Evolutionary conservation across 1,140 invertebrate genomes (phyloP).

Genomic region (Camponotus floridanus): DNA sequence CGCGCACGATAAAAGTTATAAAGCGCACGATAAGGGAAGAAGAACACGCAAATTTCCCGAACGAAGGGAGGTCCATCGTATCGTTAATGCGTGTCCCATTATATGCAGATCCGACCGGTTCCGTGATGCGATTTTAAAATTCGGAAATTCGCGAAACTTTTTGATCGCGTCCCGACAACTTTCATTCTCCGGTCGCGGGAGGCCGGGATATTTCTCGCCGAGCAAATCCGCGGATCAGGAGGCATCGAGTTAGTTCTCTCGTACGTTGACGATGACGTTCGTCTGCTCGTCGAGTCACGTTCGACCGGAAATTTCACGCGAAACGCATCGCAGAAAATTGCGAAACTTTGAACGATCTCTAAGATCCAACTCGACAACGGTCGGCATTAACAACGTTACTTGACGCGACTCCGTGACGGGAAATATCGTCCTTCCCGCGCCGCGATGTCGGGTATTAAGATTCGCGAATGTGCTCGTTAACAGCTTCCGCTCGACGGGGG

Average conservation of each 20-base stretch:
- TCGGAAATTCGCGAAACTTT: conserved; percentile 47
- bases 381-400: conserved; percentile 26
- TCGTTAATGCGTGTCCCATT: conserved; percentile 53
- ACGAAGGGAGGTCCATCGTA: conserved; percentile 27
- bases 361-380: conserved; percentile 34
- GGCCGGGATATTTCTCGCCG: neutral
- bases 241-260: neutral
- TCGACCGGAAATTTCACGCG: neutral
- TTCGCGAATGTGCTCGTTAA: conserved; percentile 16
- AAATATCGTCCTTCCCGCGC: neutral
- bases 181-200: neutral
- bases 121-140: conserved; percentile 45
- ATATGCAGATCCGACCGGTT: conserved; percentile 44
- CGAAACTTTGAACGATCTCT: conserved; percentile 42
- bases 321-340: conserved; percentile 44
- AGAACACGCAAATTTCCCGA: conserved; percentile 22
- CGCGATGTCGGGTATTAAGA: neutral
- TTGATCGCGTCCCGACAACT: conserved; percentile 28
- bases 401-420: conserved; percentile 13
- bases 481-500: neutral
- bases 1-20: conserved; percentile 14
- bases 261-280: neutral
- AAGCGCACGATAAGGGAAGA: neutral
- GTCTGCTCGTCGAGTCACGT: neutral
- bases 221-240: conserved; percentile 34